phyloP scores from a whole-genome alignment of 2,113 vertebrate species.

The Theristicus caerulescens region DNA sequence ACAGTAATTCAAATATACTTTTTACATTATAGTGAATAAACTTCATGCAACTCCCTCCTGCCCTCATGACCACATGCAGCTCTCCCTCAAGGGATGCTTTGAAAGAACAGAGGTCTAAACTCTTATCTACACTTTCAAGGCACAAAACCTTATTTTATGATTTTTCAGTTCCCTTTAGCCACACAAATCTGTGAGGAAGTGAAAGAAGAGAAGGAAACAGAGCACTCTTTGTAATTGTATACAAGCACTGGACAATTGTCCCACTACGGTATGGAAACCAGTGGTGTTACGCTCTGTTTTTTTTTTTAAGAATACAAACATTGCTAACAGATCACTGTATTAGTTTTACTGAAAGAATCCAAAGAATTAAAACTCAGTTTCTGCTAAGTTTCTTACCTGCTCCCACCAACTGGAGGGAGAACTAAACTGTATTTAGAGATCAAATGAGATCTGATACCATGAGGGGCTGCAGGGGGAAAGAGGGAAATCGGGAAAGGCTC shows the following conservation, averaged over 20 bases:
- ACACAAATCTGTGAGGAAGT: neutral
- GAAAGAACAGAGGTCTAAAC: neutral
- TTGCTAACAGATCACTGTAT: neutral
- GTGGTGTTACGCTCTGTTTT: neutral
- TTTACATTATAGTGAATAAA: neutral
- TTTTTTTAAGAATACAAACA: neutral
- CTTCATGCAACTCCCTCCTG: neutral
- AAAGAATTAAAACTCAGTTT: neutral
- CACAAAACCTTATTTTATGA: neutral
- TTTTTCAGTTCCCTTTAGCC: conserved; percentile 4
- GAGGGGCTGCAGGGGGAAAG: neutral
- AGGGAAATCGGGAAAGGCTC: neutral
- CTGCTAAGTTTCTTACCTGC: neutral
- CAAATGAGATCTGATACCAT: neutral
- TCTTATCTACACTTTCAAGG: neutral
- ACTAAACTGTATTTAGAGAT: neutral
- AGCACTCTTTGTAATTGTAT: neutral
- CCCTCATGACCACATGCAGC: neutral
- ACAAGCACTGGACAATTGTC: neutral
- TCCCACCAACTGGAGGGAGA: neutral
- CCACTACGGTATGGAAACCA: neutral
- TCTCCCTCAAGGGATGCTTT: neutral
- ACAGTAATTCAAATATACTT: neutral
- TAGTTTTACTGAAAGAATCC: neutral
- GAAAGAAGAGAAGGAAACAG: neutral